phyloP scores from a whole-genome alignment of 2,113 vertebrate species.

The Nothoprocta pentlandii region DNA sequence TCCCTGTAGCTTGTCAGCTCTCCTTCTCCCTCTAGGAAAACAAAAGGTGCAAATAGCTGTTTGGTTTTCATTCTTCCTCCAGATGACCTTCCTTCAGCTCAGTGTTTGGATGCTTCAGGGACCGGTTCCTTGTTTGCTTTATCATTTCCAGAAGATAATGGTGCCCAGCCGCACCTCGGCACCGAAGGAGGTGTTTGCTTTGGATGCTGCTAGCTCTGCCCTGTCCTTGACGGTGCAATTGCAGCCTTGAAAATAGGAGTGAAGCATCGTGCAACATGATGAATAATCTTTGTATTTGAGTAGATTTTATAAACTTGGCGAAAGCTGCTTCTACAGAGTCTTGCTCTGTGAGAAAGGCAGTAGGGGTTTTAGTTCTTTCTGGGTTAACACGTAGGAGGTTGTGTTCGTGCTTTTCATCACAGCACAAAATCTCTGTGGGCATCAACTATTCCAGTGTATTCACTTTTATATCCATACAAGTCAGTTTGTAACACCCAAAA shows the following conservation, averaged over 20 bases:
- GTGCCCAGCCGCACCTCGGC: rapidly evolving
- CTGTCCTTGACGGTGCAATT: not conserved
- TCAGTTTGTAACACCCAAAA: not conserved
- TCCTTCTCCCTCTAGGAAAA: not conserved
- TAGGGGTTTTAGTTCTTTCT: not conserved
- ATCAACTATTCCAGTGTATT: not conserved
- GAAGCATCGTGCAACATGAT: not conserved
- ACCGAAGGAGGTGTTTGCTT: rapidly evolving
- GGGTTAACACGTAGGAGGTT: rapidly evolving
- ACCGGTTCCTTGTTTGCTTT: not conserved
- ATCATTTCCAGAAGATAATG: not conserved
- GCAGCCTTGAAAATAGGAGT: not conserved
- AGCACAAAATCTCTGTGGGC: not conserved
- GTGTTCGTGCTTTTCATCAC: not conserved
- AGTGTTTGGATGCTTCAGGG: not conserved
- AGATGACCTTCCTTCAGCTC: not conserved
- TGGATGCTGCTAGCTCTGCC: not conserved
- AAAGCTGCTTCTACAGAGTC: not conserved
- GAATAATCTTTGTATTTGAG: not conserved
- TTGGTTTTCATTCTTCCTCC: not conserved
- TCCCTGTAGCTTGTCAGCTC: not conserved
- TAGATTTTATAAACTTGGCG: not conserved
- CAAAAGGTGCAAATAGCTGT: not conserved
- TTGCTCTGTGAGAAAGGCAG: not conserved
- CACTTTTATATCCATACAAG: not conserved